phyloP scores from a whole-genome alignment of 1,140 invertebrate species.

The Leucophenga varia region DNA sequence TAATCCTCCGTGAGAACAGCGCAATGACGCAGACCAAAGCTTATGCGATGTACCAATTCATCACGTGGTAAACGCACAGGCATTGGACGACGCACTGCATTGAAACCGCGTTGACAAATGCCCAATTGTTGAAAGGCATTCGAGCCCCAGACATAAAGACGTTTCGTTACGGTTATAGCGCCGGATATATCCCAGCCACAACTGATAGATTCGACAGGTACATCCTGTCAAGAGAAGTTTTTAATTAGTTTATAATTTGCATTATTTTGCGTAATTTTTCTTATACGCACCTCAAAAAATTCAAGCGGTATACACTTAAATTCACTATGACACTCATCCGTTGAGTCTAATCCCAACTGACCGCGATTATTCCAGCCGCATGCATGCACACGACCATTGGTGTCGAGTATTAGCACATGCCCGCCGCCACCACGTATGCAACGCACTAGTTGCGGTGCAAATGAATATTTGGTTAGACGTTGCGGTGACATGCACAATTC shows the following conservation, averaged over 20 bases:
- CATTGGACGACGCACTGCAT: slow-evolving; percentile 55
- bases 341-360: slow-evolving; percentile 67
- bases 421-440: slow-evolving; percentile 74
- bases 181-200: slow-evolving; percentile 75
- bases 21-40: slow-evolving; percentile 69
- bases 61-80: slow-evolving; percentile 43
- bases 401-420: slow-evolving; percentile 70
- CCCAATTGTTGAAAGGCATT: slow-evolving; percentile 75
- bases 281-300: slow-evolving; percentile 37
- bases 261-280: no score
- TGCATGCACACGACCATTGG: slow-evolving; percentile 69
- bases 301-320: slow-evolving; percentile 40
- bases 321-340: slow-evolving; percentile 37
- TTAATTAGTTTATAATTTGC: no score
- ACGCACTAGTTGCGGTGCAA: slow-evolving; percentile 58
- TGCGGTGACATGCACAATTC: slow-evolving; percentile 68
- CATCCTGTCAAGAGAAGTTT: slow-evolving; percentile 54
- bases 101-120: slow-evolving; percentile 59
- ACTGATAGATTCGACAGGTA: slow-evolving; percentile 62
- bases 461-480: slow-evolving; percentile 59
- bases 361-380: slow-evolving; percentile 87
- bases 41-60: slow-evolving; percentile 52
- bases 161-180: slow-evolving; percentile 65
- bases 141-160: slow-evolving; percentile 74
- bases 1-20: slow-evolving; percentile 65